These are phyloP conservation scores for Ianthella basta DNA, from an alignment of 37 sponge, comb jelly and placozoan species.

Conservation along the genomic window DNA sequence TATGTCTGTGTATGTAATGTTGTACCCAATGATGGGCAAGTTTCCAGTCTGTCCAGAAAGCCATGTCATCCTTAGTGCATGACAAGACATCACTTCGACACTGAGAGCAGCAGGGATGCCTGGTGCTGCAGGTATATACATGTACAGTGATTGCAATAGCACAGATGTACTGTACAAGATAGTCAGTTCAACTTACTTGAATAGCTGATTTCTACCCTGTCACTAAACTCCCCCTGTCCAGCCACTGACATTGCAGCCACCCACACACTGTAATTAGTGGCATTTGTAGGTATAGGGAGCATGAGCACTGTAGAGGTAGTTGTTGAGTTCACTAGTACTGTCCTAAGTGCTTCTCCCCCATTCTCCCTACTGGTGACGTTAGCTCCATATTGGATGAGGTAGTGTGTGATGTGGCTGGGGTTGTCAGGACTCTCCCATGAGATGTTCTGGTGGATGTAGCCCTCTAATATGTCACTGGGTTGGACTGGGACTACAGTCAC, in stretches of 20 bases:
- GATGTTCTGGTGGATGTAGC: too few species aligned
- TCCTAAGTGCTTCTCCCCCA: background rate
- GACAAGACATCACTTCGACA: background rate
- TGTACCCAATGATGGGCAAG: constrained; percentile 3
- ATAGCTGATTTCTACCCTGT: background rate
- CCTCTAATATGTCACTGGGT: background rate
- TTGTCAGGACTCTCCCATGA: background rate
- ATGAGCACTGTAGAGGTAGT: too few species aligned
- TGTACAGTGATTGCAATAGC: background rate
- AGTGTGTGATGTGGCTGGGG: background rate
- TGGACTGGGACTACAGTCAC: too few species aligned
- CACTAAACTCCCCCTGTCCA: background rate
- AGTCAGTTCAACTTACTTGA: background rate
- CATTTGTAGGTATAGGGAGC: too few species aligned
- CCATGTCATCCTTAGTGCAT: background rate
- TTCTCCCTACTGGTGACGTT: too few species aligned
- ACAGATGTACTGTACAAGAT: background rate
- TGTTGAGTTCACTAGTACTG: too few species aligned
- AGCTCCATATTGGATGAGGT: background rate
- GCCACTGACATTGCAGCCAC: constrained; percentile 10
- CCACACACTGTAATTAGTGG: background rate
- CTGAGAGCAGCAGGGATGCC: background rate
- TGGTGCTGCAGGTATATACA: background rate
- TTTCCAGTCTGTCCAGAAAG: background rate
- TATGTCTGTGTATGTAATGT: too few species aligned